Conservation (phyloP, 2,113 vertebrate species). For the Phodopus roborovskii region DNA sequence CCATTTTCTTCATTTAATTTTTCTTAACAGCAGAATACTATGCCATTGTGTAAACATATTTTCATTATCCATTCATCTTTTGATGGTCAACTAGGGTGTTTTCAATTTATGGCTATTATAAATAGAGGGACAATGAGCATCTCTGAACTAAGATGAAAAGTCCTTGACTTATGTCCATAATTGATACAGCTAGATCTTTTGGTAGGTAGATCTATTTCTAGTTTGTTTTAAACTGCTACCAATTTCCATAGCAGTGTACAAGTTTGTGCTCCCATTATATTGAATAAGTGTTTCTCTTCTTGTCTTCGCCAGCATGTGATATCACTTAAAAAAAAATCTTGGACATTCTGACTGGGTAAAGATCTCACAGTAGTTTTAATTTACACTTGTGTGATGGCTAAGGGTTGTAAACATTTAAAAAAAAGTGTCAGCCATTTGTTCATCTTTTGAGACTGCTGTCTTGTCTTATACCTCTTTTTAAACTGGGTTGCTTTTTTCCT, state of each 20-base stretch:
- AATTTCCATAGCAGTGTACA: neutral
- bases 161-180: neutral
- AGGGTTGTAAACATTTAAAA: neutral
- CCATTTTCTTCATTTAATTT: neutral
- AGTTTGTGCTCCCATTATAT: neutral
- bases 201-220: neutral
- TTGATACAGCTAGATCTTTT: neutral
- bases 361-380: neutral
- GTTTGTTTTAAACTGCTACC: neutral
- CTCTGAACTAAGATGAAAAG: neutral
- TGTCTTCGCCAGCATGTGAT: neutral
- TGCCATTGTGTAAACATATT: neutral
- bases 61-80: neutral
- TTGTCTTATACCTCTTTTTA: neutral
- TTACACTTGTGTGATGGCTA: neutral
- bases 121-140: neutral
- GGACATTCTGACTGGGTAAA: neutral
- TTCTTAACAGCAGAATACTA: neutral
- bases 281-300: neutral
- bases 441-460: neutral
- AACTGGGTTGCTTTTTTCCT: neutral
- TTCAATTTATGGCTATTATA: neutral
- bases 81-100: neutral
- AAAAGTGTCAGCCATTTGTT: neutral
- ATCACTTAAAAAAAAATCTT: neutral